Percentiles rank a stretch among this genome's conserved stretches.
These are phyloP conservation scores for Calliopsis andreniformis DNA, from an alignment of 1,140 invertebrate genomes.

Conservation along the genomic window DNA sequence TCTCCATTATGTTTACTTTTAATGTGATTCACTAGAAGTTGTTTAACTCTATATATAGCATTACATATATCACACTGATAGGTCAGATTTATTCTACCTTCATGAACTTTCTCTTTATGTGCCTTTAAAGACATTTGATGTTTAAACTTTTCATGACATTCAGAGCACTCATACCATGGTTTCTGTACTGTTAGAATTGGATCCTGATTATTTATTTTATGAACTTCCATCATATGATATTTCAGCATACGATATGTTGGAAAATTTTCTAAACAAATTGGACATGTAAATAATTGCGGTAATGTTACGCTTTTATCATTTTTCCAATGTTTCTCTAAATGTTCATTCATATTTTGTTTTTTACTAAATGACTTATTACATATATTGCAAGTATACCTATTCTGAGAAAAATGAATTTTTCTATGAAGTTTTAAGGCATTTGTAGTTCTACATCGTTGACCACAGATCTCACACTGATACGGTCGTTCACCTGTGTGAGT, in stretches of 20 bases:
- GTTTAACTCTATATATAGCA: constrained; percentile 52
- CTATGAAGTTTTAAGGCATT: constrained; percentile 61
- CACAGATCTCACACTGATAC: constrained; percentile 61
- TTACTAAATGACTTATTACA: constrained; percentile 65
- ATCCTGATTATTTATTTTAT: constrained; percentile 57
- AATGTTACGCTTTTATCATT: constrained; percentile 59
- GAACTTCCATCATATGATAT: constrained; percentile 59
- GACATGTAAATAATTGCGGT: constrained; percentile 57
- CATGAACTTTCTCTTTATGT: constrained; percentile 62
- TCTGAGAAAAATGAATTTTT: constrained; percentile 59
- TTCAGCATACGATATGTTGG: constrained; percentile 65
- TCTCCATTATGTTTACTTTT: constrained; percentile 60
- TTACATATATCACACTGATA: constrained; percentile 63
- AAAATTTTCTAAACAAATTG: constrained; percentile 49
- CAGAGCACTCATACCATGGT: constrained; percentile 59
- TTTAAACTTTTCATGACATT: constrained; percentile 67
- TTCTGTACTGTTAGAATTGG: constrained; percentile 58
- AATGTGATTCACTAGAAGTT: constrained; percentile 64
- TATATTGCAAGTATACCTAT: constrained; percentile 57
- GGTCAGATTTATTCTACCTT: constrained; percentile 51
- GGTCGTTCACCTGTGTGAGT: constrained; percentile 66
- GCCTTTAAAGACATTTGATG: constrained; percentile 70
- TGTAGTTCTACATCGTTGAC: constrained; percentile 58
- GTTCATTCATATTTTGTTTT: constrained; percentile 66
- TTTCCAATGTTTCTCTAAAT: constrained; percentile 68